Percentiles rank a stretch among this genome's conserved stretches.
phyloP scores from a whole-genome alignment of 2,797 vertebrate genomes.

The Phalloptychus januarius region DNA sequence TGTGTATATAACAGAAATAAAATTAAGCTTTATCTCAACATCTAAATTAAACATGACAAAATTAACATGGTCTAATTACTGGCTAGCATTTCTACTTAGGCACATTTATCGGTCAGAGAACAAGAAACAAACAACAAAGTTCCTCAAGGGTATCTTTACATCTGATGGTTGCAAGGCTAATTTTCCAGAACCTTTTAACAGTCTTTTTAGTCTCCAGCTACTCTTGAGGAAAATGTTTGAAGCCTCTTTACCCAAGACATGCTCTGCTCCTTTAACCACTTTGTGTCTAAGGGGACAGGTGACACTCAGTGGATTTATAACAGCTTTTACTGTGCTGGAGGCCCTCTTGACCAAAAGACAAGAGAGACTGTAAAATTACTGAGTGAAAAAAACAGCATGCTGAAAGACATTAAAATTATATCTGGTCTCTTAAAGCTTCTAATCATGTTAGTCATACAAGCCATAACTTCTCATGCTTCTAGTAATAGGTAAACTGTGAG shows the following conservation, averaged over 20 bases:
- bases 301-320: not conserved
- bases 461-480: not conserved
- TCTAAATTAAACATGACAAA: not conserved
- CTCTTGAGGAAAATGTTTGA: not conserved
- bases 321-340: not conserved
- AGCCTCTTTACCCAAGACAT: not conserved
- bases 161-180: not conserved
- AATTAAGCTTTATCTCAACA: not conserved
- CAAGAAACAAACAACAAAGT: not conserved
- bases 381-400: not conserved
- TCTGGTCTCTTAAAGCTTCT: not conserved
- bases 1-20: not conserved
- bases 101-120: not conserved
- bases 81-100: not conserved
- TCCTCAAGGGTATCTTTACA: not conserved
- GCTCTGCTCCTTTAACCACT: not conserved
- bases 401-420: not conserved
- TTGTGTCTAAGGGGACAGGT: constrained; percentile 1
- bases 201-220: not conserved
- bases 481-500: constrained; percentile 4
- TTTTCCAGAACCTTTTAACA: constrained; percentile 1
- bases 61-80: not conserved
- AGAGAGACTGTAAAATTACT: not conserved
- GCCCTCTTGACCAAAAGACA: not conserved
- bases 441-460: not conserved